phyloP scores from a whole-genome alignment of 2,888 invertebrate species.

The Pterostichus niger region DNA sequence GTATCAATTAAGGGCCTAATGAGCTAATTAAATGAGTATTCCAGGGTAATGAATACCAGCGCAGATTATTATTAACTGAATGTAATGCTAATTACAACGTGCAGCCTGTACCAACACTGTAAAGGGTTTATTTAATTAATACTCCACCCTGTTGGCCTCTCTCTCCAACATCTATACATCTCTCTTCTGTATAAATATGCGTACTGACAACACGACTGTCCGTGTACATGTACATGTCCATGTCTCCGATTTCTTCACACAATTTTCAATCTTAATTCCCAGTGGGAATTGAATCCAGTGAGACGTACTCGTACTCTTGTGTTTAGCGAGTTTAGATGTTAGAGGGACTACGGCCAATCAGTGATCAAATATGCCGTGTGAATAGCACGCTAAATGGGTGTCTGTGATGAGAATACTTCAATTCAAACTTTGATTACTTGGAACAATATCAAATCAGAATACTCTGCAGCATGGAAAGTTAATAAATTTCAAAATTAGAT shows the following conservation, averaged over 20 bases:
- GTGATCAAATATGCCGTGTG: conserved; percentile 51
- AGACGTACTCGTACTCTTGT: not conserved
- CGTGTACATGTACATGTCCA: too few relatives aligned
- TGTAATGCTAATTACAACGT: conserved; percentile 72
- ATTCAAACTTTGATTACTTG: conserved; percentile 59
- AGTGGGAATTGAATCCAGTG: conserved; percentile 6
- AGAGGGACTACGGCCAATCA: conserved; percentile 28
- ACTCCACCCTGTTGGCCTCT: conserved; percentile 53
- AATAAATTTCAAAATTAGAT: conserved; percentile 53
- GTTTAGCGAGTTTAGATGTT: conserved; percentile 4
- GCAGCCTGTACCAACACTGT: conserved; percentile 61
- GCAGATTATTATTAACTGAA: conserved; percentile 73
- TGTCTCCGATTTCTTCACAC: conserved; percentile 13
- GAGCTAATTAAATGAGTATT: conserved; percentile 79
- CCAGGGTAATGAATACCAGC: conserved; percentile 77
- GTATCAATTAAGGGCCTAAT: conserved; percentile 79
- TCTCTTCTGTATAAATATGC: conserved; percentile 33
- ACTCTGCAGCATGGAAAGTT: conserved; percentile 36
- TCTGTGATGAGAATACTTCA: conserved; percentile 42
- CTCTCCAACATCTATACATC: conserved; percentile 3
- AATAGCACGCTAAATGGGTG: conserved; percentile 52
- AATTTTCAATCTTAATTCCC: conserved; percentile 40
- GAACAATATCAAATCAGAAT: conserved; percentile 60
- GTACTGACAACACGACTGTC: conserved; percentile 18
- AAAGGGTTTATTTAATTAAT: conserved; percentile 69